Conservation (phyloP, 2,888 invertebrate genomes). For the Oscheius myriophilus region DNA sequence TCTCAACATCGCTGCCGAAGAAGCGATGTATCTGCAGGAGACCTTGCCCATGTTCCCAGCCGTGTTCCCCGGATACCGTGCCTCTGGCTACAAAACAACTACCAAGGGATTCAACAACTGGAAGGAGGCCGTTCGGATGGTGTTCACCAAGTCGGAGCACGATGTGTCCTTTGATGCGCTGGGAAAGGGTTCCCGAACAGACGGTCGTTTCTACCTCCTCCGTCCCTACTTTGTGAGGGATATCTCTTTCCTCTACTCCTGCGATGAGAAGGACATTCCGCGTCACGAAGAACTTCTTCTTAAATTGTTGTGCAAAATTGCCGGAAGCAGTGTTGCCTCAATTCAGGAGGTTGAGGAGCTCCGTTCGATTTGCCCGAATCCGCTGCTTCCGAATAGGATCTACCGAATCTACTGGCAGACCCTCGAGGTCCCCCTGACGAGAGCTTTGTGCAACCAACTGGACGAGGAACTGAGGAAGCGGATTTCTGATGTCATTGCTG, state of each 20-base stretch:
- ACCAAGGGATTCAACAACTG: constrained; percentile 60
- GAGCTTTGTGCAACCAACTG: constrained; percentile 43
- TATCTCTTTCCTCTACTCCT: constrained; percentile 59
- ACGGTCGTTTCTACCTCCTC: constrained; percentile 1
- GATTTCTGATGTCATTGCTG: constrained; percentile 26
- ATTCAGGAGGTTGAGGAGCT: constrained; percentile 48
- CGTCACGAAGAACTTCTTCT: constrained; percentile 30
- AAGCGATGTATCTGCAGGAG: constrained; percentile 40
- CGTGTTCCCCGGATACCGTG: constrained; percentile 50
- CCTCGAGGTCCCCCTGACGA: constrained; percentile 43
- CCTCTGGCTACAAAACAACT: constrained; percentile 60
- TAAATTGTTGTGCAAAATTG: constrained; percentile 32
- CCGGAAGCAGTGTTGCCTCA: constrained; percentile 39
- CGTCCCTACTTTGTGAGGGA: constrained; percentile 56
- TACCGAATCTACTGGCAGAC: constrained; percentile 65
- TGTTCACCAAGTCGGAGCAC: constrained; percentile 34
- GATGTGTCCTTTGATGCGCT: neutral
- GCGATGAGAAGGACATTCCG: constrained; percentile 25
- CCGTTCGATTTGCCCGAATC: constrained; percentile 54
- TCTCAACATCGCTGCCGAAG: constrained; percentile 55
- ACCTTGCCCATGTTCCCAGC: constrained; percentile 37
- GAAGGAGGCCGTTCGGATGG: constrained; percentile 44
- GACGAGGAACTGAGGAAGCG: constrained; percentile 51
- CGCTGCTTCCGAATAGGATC: constrained; percentile 56
- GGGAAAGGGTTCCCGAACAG: neutral